A percentile compares a stretch with the other conserved stretches of the same genome.
Evolutionary conservation across 2,113 vertebrate species (phyloP).

Genomic region (Corythaeola cristata): DNA sequence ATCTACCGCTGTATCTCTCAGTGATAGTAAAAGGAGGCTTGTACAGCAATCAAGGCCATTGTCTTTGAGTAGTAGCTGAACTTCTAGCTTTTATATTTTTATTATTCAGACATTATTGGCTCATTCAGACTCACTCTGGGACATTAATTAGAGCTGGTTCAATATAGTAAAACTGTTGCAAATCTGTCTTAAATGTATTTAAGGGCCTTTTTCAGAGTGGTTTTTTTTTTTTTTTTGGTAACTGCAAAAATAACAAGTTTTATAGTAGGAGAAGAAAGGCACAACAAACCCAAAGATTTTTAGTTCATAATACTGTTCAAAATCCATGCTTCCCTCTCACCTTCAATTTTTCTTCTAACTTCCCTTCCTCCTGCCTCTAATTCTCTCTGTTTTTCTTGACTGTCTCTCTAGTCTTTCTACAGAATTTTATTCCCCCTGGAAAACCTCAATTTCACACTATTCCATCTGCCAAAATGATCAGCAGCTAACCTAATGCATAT

Average conservation of each 20-base stretch:
- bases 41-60: neutral
- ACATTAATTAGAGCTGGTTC: neutral
- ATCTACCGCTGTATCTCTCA: neutral
- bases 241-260: neutral
- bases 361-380: neutral
- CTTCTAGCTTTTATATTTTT: neutral
- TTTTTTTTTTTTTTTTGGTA: neutral
- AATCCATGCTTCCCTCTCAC: neutral
- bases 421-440: neutral
- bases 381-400: neutral
- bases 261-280: neutral
- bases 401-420: neutral
- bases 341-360: neutral
- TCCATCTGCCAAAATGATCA: neutral
- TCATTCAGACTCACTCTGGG: neutral
- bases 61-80: neutral
- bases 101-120: neutral
- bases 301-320: neutral
- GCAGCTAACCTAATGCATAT: neutral
- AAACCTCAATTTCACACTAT: neutral
- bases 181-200: neutral
- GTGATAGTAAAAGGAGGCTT: neutral
- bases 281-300: neutral
- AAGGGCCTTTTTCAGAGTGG: neutral
- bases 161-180: neutral